Conservation (phyloP, 1,140 invertebrate species). For the Drosophila teissieri region DNA sequence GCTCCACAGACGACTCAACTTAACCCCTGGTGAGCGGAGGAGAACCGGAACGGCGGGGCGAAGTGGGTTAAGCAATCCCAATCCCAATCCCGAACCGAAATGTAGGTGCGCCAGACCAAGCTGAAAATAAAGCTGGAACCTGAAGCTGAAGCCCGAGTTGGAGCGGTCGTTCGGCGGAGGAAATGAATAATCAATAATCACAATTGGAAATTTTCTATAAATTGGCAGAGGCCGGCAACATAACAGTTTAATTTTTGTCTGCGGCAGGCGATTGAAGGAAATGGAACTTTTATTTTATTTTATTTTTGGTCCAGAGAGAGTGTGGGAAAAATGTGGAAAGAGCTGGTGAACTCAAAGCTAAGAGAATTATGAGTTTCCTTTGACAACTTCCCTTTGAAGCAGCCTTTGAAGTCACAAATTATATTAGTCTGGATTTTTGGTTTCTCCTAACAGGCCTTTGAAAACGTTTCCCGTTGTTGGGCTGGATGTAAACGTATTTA, state of each 20-base stretch:
- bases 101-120: conserved; percentile 56
- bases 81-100: conserved; percentile 29
- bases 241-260: conserved; percentile 50
- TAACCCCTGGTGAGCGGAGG: conserved; percentile 22
- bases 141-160: neutral
- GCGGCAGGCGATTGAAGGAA: conserved; percentile 11
- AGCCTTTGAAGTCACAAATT: conserved; percentile 36
- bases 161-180: conserved; percentile 23
- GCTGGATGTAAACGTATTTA: neutral
- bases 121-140: conserved; percentile 28
- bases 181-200: conserved; percentile 82
- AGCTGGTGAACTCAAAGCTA: conserved; percentile 8
- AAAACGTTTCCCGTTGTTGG: conserved; percentile 1
- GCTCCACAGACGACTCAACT: conserved; percentile 49
- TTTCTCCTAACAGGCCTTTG: neutral
- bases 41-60: neutral
- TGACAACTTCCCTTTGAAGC: conserved; percentile 31
- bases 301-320: conserved; percentile 14
- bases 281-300: conserved; percentile 19
- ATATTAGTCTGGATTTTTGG: conserved; percentile 19
- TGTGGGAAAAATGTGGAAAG: neutral
- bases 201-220: conserved; percentile 78
- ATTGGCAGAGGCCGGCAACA: conserved; percentile 63
- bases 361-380: conserved; percentile 30
- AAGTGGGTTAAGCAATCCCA: conserved; percentile 46